Evolutionary conservation across 2,113 vertebrate species (phyloP).

Genomic region (Halichoeres trimaculatus): DNA sequence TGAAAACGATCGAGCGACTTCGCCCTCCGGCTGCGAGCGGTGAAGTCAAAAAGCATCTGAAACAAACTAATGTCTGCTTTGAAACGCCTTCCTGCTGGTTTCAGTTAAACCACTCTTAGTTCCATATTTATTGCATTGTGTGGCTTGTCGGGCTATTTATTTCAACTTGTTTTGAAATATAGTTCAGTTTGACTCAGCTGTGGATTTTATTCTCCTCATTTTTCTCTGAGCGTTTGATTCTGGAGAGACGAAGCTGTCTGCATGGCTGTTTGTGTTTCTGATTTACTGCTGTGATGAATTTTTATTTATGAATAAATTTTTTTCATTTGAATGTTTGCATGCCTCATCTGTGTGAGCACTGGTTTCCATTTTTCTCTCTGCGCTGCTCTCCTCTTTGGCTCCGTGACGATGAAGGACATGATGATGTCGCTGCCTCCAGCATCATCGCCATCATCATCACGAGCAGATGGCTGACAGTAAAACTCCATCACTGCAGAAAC

Average conservation of each 20-base stretch:
- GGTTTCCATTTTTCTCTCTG: constrained; percentile 37
- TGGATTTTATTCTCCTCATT: constrained; percentile 29
- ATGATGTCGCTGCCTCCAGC: neutral
- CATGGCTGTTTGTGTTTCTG: constrained; percentile 66
- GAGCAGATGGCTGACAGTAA: neutral
- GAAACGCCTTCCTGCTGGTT: constrained; percentile 36
- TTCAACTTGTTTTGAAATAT: constrained; percentile 50
- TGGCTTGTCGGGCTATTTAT: constrained; percentile 49
- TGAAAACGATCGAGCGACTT: neutral
- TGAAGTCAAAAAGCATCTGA: neutral
- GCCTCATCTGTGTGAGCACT: constrained; percentile 64
- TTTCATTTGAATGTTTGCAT: constrained; percentile 70
- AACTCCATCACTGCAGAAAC: constrained; percentile 23
- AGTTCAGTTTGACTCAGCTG: constrained; percentile 33
- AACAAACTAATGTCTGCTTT: constrained; percentile 56
- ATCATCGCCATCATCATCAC: neutral
- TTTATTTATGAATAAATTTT: constrained; percentile 82
- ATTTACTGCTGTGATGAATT: constrained; percentile 48
- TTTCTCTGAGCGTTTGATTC: constrained; percentile 39
- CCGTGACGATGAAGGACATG: constrained; percentile 7
- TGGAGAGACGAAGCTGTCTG: constrained; percentile 42
- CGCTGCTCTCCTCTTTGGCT: constrained; percentile 27
- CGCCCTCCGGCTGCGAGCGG: neutral
- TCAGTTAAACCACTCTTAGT: constrained; percentile 49
- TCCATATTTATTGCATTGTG: constrained; percentile 66